phyloP scores from a whole-genome alignment of 2,113 vertebrate genomes.

The Talpa occidentalis region DNA sequence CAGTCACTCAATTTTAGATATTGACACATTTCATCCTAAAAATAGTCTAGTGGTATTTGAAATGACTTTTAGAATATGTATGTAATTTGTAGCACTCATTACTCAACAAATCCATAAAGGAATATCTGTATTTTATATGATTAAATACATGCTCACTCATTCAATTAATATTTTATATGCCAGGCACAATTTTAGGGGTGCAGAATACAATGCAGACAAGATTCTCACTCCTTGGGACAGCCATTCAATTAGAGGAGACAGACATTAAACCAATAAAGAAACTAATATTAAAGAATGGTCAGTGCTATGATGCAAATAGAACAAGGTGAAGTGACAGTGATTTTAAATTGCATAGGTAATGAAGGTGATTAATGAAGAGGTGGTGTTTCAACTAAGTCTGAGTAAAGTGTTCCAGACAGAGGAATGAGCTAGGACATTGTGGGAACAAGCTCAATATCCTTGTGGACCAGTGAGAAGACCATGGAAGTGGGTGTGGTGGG shows the following conservation, averaged over 20 bases:
- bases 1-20: not conserved
- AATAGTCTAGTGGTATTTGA: not conserved
- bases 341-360: not conserved
- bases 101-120: not conserved
- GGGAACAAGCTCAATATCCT: not conserved
- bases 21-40: not conserved
- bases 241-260: not conserved
- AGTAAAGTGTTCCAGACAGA: not conserved
- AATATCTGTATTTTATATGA: constrained; percentile 8
- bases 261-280: not conserved
- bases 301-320: not conserved
- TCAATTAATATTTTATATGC: constrained; percentile 9
- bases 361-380: not conserved
- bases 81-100: not conserved
- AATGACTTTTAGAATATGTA: not conserved
- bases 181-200: not conserved
- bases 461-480: not conserved
- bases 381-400: not conserved
- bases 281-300: not conserved
- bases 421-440: not conserved
- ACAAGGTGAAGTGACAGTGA: not conserved
- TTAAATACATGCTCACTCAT: constrained; percentile 23
- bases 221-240: not conserved
- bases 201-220: not conserved
- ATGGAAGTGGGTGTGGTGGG: not conserved